Evolutionary conservation across 35 echinoderm and acorn worm genomes (phyloP).

Genomic region (Amphiura filiformis): DNA sequence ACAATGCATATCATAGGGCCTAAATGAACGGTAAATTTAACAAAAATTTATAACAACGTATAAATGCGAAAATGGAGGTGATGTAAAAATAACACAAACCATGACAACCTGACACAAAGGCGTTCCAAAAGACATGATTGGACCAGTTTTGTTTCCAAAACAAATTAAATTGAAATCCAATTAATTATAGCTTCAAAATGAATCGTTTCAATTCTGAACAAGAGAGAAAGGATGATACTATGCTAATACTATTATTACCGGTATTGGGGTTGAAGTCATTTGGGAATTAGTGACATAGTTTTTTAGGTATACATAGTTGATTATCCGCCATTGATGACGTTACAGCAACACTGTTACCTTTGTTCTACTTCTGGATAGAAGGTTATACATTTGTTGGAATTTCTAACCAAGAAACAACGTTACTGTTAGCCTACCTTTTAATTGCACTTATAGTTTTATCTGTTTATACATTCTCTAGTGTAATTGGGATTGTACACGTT

Average conservation of each 20-base stretch:
- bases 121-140: too few relatives aligned
- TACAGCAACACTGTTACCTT: background rate
- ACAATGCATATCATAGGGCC: too few relatives aligned
- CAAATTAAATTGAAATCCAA: too few relatives aligned
- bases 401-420: background rate
- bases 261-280: background rate
- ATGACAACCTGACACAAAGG: too few relatives aligned
- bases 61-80: too few relatives aligned
- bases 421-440: background rate
- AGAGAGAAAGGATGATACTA: background rate
- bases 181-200: too few relatives aligned
- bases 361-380: background rate
- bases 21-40: too few relatives aligned
- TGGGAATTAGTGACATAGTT: background rate
- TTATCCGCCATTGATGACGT: background rate
- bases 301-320: background rate
- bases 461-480: background rate
- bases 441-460: background rate
- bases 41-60: too few relatives aligned
- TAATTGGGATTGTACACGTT: too few relatives aligned
- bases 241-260: background rate
- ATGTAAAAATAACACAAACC: too few relatives aligned
- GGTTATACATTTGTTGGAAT: background rate
- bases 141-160: too few relatives aligned
- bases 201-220: too few relatives aligned